phyloP scores from a whole-genome alignment of 2,113 vertebrate species.

The Ciconia boyciana region DNA sequence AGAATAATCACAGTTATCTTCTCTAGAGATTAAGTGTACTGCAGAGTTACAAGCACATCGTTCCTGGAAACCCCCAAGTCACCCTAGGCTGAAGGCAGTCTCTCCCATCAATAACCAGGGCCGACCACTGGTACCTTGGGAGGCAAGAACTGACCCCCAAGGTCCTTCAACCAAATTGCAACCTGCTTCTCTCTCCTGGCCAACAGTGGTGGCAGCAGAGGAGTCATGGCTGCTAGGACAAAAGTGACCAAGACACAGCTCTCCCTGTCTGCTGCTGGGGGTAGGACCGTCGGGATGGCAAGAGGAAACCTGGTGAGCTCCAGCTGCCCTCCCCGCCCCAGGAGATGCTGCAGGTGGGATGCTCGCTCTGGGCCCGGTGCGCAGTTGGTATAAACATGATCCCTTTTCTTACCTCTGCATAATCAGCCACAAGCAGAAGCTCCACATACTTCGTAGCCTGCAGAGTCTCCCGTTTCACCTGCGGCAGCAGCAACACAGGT shows the following conservation, averaged over 20 bases:
- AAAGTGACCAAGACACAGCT: neutral
- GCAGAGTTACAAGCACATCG: neutral
- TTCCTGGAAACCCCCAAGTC: neutral
- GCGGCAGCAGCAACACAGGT: neutral
- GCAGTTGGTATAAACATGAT: neutral
- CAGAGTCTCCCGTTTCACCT: constrained; percentile 86
- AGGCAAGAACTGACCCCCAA: neutral
- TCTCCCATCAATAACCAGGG: neutral
- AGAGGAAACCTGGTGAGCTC: neutral
- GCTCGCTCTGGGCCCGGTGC: fast-evolving
- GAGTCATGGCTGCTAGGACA: neutral
- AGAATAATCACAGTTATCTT: neutral
- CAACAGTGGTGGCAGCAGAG: neutral
- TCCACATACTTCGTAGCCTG: constrained; percentile 90
- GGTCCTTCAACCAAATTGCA: neutral
- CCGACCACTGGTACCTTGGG: neutral
- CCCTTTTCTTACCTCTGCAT: constrained; percentile 86
- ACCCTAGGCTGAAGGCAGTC: neutral
- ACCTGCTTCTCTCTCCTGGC: neutral
- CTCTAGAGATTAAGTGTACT: neutral
- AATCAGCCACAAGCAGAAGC: constrained; percentile 91
- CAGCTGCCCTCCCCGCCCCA: neutral
- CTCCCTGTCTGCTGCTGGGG: neutral
- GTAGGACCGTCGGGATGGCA: neutral
- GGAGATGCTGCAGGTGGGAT: neutral